Conservation (phyloP, 2,888 invertebrate genomes). For the Himalopsyche anomala region DNA sequence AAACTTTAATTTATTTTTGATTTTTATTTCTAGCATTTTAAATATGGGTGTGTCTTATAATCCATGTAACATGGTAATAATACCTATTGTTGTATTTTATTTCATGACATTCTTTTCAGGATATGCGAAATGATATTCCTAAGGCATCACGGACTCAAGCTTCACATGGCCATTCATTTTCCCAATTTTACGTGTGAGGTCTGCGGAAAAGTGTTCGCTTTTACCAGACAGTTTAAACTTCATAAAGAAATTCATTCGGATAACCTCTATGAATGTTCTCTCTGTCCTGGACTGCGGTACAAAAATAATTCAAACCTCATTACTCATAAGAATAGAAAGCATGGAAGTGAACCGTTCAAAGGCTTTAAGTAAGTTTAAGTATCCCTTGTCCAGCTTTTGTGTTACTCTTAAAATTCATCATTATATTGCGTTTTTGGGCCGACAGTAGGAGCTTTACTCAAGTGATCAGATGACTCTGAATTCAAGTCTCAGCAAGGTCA, state of each 20-base stretch:
- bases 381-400: background rate
- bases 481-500: background rate
- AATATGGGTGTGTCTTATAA: background rate
- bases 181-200: conserved; percentile 9
- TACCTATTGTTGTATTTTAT: background rate
- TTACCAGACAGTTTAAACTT: background rate
- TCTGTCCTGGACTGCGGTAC: background rate
- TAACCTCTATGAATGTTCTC: background rate
- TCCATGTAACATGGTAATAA: background rate
- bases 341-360: background rate
- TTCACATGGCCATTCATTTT: background rate
- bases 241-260: background rate
- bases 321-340: background rate
- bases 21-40: too few relatives aligned
- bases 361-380: background rate
- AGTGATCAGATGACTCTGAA: too few relatives aligned
- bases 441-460: too few relatives aligned
- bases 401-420: background rate
- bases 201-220: background rate
- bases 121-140: background rate
- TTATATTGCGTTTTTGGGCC: too few relatives aligned
- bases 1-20: too few relatives aligned
- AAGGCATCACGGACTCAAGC: background rate
- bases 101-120: background rate
- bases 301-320: background rate